Evolutionary conservation across 1,140 invertebrate species (phyloP), one percentile per base, ranked within the genome.

Genomic region (Megathymus violae): DNA sequence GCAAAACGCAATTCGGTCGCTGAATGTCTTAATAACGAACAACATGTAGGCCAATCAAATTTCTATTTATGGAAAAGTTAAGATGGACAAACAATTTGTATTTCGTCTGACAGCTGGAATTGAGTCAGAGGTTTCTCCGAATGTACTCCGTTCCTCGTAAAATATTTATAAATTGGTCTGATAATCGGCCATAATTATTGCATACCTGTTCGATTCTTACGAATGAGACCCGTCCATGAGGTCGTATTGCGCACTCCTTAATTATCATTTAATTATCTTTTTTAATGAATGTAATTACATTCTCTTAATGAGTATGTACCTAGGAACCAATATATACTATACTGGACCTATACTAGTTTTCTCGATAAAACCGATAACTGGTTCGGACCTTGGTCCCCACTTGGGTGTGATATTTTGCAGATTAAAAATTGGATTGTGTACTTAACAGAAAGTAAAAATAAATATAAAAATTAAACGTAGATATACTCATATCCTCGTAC

Each of bases 131-230:
- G 43, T 66, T 66, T 66, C 56, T 54, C 64, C 51, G 58, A 61
- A 66, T 61, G 52, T 58, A 48, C 50, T 38, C 7, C 4, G 41
- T 65, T 61, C 50, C 17, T 54, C 25, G 40, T 58, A 58, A 58
- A 58, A 56, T 63, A 63, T 54, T 54, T 66, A 66, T 54, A 61
- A 61, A 66, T 46, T 44, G 61, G 50, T 44, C 51, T 63, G 58
- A 54, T 61, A 61, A 60, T 61, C 64, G 64, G 27, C 41, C 25
- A 46, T 61, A 66, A 66, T 66, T 61, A 60, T 60, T 43, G 48
- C 38, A 43, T 54, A 34, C 52, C 52, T 56, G 52, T 56, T 58
- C 54, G 54, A 58, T 58, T 58, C 54, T 58, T 58, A 46, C 54
- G 54, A 58, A 58, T 58, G 40, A 46, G 41, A 25, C 25, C 52